These are phyloP conservation scores for Alentia gelatinosa DNA, from an alignment of 2,888 invertebrate species.

Conservation along the genomic window DNA sequence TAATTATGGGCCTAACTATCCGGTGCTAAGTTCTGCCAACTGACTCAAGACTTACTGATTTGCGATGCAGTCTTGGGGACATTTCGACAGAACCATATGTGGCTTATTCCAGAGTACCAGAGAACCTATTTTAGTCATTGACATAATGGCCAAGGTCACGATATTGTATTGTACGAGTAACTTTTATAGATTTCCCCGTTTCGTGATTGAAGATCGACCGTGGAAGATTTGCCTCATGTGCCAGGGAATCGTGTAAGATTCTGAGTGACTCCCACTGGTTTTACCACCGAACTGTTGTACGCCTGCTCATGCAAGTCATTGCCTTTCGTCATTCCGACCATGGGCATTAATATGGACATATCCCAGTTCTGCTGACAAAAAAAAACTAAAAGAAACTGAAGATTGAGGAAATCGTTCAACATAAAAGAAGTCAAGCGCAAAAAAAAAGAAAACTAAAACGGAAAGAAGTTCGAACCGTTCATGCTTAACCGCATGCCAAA, in stretches of 20 bases:
- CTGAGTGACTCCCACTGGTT: neutral
- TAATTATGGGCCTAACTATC: slow-evolving; percentile 50
- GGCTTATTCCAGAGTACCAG: slow-evolving; percentile 34
- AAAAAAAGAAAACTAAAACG: neutral
- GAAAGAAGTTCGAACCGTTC: neutral
- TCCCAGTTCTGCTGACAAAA: slow-evolving; percentile 41
- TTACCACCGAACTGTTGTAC: slow-evolving; percentile 42
- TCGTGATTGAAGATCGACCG: slow-evolving; percentile 7
- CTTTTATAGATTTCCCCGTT: slow-evolving; percentile 28
- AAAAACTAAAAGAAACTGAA: neutral
- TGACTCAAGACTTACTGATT: slow-evolving; percentile 54
- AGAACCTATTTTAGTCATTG: slow-evolving; percentile 49
- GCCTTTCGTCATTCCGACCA: slow-evolving; percentile 41
- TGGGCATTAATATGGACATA: slow-evolving; percentile 40
- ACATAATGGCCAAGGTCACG: slow-evolving; percentile 23
- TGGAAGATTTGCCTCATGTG: slow-evolving; percentile 40
- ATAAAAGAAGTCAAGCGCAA: neutral
- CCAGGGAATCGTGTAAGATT: slow-evolving; percentile 26
- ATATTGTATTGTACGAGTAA: slow-evolving; percentile 38
- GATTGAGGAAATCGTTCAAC: slow-evolving; percentile 1
- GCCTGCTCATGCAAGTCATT: slow-evolving; percentile 21
- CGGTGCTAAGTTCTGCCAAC: slow-evolving; percentile 52
- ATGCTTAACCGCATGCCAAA: slow-evolving; percentile 21
- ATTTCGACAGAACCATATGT: slow-evolving; percentile 46
- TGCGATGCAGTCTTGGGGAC: slow-evolving; percentile 41